These are phyloP conservation scores for Taxidea taxus DNA, from an alignment of 2,113 vertebrate genomes.

Conservation along the genomic window DNA sequence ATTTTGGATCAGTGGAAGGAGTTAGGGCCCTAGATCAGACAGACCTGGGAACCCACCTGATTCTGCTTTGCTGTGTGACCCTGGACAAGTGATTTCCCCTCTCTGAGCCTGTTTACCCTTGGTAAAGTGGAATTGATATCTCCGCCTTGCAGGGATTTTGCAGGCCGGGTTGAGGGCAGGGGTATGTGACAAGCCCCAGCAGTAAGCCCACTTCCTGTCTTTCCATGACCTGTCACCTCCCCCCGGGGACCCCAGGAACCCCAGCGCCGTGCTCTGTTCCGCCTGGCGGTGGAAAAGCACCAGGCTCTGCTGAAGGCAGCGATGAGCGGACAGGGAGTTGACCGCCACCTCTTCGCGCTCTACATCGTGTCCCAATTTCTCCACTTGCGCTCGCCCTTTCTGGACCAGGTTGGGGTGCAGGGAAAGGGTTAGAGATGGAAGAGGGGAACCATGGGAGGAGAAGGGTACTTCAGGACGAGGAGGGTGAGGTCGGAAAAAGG, in stretches of 20 bases:
- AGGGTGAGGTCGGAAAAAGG: neutral
- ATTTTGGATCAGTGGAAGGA: neutral
- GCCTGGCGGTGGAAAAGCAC: slow-evolving; percentile 86
- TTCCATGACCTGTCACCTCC: slow-evolving; percentile 30
- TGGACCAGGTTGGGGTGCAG: slow-evolving; percentile 57
- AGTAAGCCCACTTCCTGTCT: slow-evolving; percentile 41
- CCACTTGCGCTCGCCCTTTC: slow-evolving; percentile 50
- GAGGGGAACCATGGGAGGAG: fast-evolving
- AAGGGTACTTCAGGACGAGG: neutral
- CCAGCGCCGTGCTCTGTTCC: slow-evolving; percentile 84
- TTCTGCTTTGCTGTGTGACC: neutral
- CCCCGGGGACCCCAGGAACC: slow-evolving; percentile 74
- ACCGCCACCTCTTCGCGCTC: slow-evolving; percentile 93
- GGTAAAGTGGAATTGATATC: neutral
- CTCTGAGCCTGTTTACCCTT: neutral
- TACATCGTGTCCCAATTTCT: slow-evolving; percentile 85
- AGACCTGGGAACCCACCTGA: neutral
- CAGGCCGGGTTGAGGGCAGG: neutral
- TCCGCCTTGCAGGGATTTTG: neutral
- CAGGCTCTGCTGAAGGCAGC: slow-evolving; percentile 88
- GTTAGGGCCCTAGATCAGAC: neutral
- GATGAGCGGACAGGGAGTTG: slow-evolving; percentile 88
- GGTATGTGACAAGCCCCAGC: neutral
- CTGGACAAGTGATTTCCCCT: neutral
- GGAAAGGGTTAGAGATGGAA: neutral